Conservation (phyloP, 2,797 vertebrate genomes). For the Crenichthys baileyi region DNA sequence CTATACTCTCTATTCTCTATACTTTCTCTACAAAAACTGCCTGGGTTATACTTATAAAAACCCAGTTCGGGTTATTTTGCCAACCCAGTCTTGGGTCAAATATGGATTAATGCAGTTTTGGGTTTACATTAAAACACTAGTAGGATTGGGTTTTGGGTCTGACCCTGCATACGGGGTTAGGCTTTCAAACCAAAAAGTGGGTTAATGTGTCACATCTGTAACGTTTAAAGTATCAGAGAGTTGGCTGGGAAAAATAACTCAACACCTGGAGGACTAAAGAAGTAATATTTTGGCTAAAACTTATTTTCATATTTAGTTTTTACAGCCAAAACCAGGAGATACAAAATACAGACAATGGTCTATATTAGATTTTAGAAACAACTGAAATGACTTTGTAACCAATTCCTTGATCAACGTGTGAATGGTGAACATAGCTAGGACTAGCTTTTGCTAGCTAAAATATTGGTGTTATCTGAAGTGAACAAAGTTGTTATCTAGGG, state of each 20-base stretch:
- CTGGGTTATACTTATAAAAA: not conserved
- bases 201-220: too few relatives aligned
- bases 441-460: not conserved
- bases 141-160: not conserved
- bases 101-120: not conserved
- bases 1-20: not conserved
- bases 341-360: not conserved
- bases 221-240: too few relatives aligned
- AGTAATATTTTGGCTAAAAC: not conserved
- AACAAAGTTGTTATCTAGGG: not conserved
- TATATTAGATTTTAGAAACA: not conserved
- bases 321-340: not conserved
- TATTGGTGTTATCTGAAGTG: not conserved
- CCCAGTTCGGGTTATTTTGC: not conserved
- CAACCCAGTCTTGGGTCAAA: not conserved
- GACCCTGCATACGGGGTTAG: too few relatives aligned
- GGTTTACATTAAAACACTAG: not conserved
- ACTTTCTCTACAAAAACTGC: not conserved
- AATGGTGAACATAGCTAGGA: not conserved
- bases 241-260: too few relatives aligned
- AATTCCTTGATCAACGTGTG: not conserved
- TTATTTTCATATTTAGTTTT: not conserved
- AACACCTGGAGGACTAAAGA: too few relatives aligned
- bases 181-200: too few relatives aligned
- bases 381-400: not conserved